Evolutionary conservation across 2,797 vertebrate species (phyloP).

Genomic region (Aythya fuligula): DNA sequence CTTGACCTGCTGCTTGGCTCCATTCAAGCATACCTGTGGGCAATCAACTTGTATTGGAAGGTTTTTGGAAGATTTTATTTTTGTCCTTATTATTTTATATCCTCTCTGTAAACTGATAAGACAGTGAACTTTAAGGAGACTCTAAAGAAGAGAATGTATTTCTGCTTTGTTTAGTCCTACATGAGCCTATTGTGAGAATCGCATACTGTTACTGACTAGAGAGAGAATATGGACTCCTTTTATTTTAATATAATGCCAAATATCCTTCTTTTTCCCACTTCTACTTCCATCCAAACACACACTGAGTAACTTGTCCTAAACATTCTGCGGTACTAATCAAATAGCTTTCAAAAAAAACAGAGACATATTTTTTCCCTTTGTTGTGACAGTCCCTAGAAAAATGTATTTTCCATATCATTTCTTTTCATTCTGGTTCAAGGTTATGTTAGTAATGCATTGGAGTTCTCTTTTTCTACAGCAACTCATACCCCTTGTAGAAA

Average conservation of each 20-base stretch:
- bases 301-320: background rate
- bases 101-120: background rate
- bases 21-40: fast-evolving
- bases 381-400: background rate
- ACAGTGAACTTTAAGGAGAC: fast-evolving
- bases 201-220: background rate
- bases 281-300: background rate
- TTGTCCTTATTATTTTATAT: background rate
- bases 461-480: background rate
- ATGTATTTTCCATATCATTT: background rate
- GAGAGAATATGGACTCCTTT: background rate
- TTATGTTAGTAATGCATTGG: background rate
- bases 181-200: background rate
- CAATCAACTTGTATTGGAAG: background rate
- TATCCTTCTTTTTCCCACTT: background rate
- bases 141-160: background rate
- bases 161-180: background rate
- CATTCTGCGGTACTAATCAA: background rate
- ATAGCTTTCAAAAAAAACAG: background rate
- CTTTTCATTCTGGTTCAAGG: background rate
- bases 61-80: background rate
- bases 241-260: background rate
- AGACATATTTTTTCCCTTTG: background rate
- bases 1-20: background rate
- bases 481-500: background rate